phyloP scores from a whole-genome alignment of 1,140 invertebrate species.

The Copidosoma floridanum region DNA sequence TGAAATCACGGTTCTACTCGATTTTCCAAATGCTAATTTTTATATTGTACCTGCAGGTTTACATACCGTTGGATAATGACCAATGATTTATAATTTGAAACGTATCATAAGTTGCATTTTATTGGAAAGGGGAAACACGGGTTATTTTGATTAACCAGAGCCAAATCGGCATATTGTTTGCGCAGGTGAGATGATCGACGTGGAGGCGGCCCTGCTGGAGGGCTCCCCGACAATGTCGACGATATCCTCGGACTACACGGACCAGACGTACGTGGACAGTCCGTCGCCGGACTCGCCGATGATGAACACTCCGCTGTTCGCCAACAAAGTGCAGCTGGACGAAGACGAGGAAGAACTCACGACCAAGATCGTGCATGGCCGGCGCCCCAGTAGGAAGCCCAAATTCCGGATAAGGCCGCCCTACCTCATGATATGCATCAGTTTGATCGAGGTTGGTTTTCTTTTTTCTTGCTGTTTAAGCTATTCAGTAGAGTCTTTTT shows the following conservation, averaged over 20 bases:
- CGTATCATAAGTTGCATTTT: no score
- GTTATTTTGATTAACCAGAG: no score
- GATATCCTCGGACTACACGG: conserved; percentile 46
- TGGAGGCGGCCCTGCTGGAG: conserved; percentile 48
- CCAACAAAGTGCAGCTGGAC: neutral
- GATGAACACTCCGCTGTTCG: conserved; percentile 35
- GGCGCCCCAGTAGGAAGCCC: conserved; percentile 41
- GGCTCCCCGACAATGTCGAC: conserved; percentile 49
- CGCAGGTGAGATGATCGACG: conserved; percentile 47
- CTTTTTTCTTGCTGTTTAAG: neutral
- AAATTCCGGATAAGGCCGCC: conserved; percentile 53
- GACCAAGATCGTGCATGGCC: conserved; percentile 15
- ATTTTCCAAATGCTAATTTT: no score
- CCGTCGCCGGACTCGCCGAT: conserved; percentile 30
- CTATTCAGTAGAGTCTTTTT: neutral
- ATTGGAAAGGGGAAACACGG: no score
- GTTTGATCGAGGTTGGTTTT: conserved; percentile 48
- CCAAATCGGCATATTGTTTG: no score
- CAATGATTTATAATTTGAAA: no score
- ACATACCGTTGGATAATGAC: no score
- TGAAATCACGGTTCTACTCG: no score
- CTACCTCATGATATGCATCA: conserved; percentile 55
- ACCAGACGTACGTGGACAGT: conserved; percentile 42
- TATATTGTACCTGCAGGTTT: no score
- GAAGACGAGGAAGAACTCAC: conserved; percentile 38